Conservation (phyloP, 1,140 invertebrate species). For the Helicorthomorpha holstii region DNA sequence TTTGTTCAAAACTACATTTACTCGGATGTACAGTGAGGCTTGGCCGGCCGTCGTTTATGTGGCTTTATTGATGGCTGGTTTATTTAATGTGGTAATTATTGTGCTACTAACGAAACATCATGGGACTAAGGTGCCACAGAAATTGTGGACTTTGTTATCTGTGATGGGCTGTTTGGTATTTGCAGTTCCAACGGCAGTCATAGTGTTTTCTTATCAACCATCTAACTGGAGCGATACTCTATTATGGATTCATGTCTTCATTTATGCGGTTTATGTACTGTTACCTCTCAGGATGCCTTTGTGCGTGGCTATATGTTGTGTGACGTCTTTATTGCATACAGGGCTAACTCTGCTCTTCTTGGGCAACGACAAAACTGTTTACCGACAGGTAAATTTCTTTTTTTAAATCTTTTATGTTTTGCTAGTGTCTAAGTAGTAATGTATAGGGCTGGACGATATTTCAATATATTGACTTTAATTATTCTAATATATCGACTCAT, state of each 20-base stretch:
- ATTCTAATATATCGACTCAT: too few relatives aligned
- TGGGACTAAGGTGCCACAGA: background rate
- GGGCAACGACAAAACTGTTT: background rate
- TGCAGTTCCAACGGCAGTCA: constrained; percentile 38
- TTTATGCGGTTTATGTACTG: constrained; percentile 69
- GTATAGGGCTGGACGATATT: too few relatives aligned
- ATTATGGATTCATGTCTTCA: constrained; percentile 59
- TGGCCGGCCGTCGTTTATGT: background rate
- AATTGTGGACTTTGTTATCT: constrained; percentile 33
- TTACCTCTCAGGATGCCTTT: constrained; percentile 51
- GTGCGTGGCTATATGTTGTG: constrained; percentile 35
- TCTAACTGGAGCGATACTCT: constrained; percentile 37
- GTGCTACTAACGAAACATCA: background rate
- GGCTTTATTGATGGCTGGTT: background rate
- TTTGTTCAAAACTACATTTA: too few relatives aligned
- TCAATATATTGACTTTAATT: too few relatives aligned
- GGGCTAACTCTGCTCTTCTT: background rate
- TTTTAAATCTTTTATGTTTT: too few relatives aligned
- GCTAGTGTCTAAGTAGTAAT: too few relatives aligned
- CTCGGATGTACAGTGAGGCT: background rate
- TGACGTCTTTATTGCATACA: constrained; percentile 19
- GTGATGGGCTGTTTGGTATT: constrained; percentile 43
- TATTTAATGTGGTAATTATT: background rate
- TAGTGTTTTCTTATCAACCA: constrained; percentile 24
- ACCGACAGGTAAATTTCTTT: background rate